Base-by-base conservation (phyloP, 2,797 vertebrate genomes). In the Semotilus atromaculatus region DNA sequence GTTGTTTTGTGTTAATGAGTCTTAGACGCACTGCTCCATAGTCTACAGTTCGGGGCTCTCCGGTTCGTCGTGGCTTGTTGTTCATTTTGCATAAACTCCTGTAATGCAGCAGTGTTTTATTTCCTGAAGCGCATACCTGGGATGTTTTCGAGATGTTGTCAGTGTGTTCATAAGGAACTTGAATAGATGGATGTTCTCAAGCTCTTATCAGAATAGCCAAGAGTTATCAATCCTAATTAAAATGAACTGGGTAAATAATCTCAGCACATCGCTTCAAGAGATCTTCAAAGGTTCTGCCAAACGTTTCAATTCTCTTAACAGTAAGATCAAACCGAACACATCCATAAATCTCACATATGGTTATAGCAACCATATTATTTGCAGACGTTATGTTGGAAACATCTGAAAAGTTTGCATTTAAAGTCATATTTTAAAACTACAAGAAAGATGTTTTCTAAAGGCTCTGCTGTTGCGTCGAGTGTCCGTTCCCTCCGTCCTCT, bases 1-100 rank as follows among this genome's bases (percentile, higher is more conserved):
- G 93, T 93, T 93, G 5, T 19, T 19, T 29, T n/a, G 45, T 13
- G 87, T 87, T 92, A 91, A 93, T 93, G 90, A 89, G 86, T 55
- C 51, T 55, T 0, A 68, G 64, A 77, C 21, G 16, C 55, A 18
- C 19, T 31, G 45, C 76, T 81, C 40, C 16, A 45, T 53, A 45
- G 66, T n/a, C 43, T 53, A 10, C 34, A n/a, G 40, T 45, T n/a
- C 21, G 18, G 16, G 4, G 36, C 7, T 58, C 18, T 19, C 38
- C 19, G 53, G 43, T 31, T 75, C 60, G 48, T 29, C 62, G 19
- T 40, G 60, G 43, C 43, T 29, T 66, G 38, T 23, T 62, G 76
- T 23, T 62, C 8, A 1, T 40, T 64, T 38, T 82, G 26, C 40
- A 72, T 34, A 48, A 66, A 31, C 29, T 31, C 7, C 21, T 66